Conservation (phyloP, 2,113 vertebrate species). For the Ciconia boyciana region DNA sequence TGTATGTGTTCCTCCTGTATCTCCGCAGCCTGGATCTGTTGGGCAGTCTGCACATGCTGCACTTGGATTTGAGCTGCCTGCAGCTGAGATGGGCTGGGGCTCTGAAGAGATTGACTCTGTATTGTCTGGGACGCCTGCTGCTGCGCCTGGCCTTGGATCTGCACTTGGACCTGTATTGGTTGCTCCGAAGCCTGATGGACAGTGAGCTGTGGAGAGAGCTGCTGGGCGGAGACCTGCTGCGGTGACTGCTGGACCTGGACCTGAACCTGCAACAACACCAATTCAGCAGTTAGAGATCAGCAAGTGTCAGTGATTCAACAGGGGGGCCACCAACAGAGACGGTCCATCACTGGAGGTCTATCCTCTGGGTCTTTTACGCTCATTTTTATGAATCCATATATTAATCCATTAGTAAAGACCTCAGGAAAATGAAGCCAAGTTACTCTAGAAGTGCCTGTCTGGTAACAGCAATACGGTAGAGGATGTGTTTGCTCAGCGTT, state of each 20-base stretch:
- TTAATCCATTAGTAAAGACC: background rate
- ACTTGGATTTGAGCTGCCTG: constrained; percentile 88
- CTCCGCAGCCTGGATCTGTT: constrained; percentile 89
- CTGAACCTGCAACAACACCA: constrained; percentile 74
- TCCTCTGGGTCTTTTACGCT: background rate
- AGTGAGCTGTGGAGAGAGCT: constrained; percentile 90
- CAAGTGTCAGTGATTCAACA: accelerated
- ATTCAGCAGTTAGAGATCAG: constrained; percentile 27
- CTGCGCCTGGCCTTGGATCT: constrained; percentile 91
- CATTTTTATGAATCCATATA: background rate
- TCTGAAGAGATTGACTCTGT: constrained; percentile 81
- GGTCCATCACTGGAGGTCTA: background rate
- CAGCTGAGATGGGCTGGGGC: constrained; percentile 82
- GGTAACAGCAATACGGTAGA: background rate
- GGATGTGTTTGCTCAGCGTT: background rate
- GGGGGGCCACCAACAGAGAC: background rate
- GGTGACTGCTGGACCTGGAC: constrained; percentile 85
- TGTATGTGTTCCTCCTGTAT: constrained; percentile 93
- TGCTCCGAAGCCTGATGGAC: constrained; percentile 90
- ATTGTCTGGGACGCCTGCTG: constrained; percentile 80
- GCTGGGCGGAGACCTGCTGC: constrained; percentile 81
- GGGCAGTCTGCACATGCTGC: constrained; percentile 83
- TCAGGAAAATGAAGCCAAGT: background rate
- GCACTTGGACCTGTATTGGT: constrained; percentile 95
- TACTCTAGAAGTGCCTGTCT: background rate